These are phyloP conservation scores for Xiphophorus couchianus DNA, from an alignment of 2,113 vertebrate species.

Conservation along the genomic window DNA sequence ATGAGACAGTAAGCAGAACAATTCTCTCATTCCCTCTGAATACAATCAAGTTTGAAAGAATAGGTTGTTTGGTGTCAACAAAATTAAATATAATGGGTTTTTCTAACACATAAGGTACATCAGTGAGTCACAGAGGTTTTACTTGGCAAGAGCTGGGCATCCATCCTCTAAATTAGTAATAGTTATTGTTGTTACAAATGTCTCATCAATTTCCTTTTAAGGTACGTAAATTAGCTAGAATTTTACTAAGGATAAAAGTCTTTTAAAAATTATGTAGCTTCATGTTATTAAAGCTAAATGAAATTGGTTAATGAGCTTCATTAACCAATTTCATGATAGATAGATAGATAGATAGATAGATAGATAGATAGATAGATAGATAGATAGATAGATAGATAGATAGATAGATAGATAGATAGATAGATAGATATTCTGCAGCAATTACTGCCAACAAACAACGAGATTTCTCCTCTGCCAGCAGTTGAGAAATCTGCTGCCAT, in stretches of 20 bases:
- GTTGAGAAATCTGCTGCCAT: too few relatives aligned
- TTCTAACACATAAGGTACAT: background rate
- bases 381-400: too few relatives aligned
- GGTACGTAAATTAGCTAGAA: background rate
- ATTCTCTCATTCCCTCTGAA: background rate
- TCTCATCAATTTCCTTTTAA: background rate
- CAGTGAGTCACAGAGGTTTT: background rate
- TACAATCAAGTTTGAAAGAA: background rate
- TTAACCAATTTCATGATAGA: too few relatives aligned
- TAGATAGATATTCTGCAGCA: too few relatives aligned
- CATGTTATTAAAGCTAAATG: too few relatives aligned
- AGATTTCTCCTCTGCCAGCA: too few relatives aligned
- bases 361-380: too few relatives aligned
- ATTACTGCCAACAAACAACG: too few relatives aligned
- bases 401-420: too few relatives aligned
- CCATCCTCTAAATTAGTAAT: background rate
- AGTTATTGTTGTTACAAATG: background rate
- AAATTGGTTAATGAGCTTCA: too few relatives aligned
- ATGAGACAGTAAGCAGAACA: background rate
- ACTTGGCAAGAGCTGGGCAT: background rate
- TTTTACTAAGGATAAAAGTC: background rate
- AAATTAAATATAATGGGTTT: background rate
- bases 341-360: too few relatives aligned
- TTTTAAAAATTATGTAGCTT: too few relatives aligned
- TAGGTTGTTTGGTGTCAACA: background rate